These are phyloP conservation scores for Patella caerulea DNA, from an alignment of 2,888 invertebrate species.

Conservation along the genomic window DNA sequence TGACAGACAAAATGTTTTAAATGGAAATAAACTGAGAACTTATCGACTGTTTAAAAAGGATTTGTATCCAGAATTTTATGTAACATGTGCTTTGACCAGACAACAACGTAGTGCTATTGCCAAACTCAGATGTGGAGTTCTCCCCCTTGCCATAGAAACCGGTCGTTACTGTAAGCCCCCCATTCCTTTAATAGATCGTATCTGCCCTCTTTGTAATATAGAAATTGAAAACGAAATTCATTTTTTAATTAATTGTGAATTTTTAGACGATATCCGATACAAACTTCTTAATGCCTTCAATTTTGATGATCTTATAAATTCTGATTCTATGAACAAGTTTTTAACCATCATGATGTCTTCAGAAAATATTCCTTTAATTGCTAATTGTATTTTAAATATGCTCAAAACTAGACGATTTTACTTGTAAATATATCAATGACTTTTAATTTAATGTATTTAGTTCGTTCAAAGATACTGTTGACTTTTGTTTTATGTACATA, in stretches of 20 bases:
- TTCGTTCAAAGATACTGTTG: too few species aligned
- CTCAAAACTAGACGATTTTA: slow-evolving; percentile 1
- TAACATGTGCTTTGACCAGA: not conserved
- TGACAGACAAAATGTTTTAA: not conserved
- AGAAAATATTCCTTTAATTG: not conserved
- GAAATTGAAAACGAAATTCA: not conserved
- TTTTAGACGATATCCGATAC: not conserved
- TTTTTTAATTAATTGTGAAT: not conserved
- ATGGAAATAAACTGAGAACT: slow-evolving; percentile 3
- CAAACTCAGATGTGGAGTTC: slow-evolving; percentile 5
- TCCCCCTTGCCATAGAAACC: slow-evolving; percentile 3
- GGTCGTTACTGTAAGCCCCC: not conserved
- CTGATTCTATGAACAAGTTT: not conserved
- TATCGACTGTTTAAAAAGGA: not conserved
- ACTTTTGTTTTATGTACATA: too few species aligned
- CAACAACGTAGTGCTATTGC: not conserved
- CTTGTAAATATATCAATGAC: not conserved
- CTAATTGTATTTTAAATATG: slow-evolving; percentile 6
- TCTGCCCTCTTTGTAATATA: not conserved
- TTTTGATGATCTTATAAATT: not conserved
- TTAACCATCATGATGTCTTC: slow-evolving; percentile 5
- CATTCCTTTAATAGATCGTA: not conserved
- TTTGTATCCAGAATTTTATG: not conserved
- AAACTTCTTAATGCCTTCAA: slow-evolving; percentile 4
- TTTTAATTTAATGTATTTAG: too few species aligned